A percentile compares a stretch with the other conserved stretches of the same genome.
Evolutionary conservation across 2,113 vertebrate species (phyloP).

Genomic region (Tachysurus fulvidraco): DNA sequence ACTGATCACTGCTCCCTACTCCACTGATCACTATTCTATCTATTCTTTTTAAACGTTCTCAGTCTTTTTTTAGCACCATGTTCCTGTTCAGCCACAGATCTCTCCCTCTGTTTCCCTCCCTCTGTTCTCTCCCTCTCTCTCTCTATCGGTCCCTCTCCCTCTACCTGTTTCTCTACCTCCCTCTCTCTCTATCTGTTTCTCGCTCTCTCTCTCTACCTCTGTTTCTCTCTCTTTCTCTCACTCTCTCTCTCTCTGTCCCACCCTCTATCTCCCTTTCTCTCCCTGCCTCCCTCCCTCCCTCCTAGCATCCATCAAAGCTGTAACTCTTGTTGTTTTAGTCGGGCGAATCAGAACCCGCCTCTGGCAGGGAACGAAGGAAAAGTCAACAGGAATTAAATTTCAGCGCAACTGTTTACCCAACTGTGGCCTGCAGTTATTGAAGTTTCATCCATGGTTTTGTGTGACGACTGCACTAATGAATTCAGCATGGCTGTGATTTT

Average conservation of each 20-base stretch:
- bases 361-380: conserved; percentile 94
- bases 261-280: background rate
- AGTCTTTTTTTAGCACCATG: conserved; percentile 59
- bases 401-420: conserved; percentile 99
- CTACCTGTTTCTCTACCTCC: too few relatives aligned
- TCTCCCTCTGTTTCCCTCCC: background rate
- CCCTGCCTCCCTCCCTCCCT: conserved; percentile 63
- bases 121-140: too few relatives aligned
- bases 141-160: too few relatives aligned
- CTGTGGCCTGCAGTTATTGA: conserved; percentile 99
- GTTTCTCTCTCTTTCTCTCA: too few relatives aligned
- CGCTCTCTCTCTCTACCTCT: background rate
- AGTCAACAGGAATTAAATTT: conserved; percentile 99
- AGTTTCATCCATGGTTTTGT: conserved; percentile 99
- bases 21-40: too few relatives aligned
- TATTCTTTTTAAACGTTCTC: background rate
- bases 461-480: conserved; percentile 96
- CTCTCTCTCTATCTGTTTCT: background rate
- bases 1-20: too few relatives aligned
- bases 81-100: background rate
- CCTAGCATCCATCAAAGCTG: conserved; percentile 91
- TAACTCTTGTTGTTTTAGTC: conserved; percentile 93
- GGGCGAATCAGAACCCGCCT: conserved; percentile 91
- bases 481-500: conserved; percentile 95
- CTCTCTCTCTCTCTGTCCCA: too few relatives aligned